Conservation (phyloP, 2,888 invertebrate genomes). For the Acheta domesticus region DNA sequence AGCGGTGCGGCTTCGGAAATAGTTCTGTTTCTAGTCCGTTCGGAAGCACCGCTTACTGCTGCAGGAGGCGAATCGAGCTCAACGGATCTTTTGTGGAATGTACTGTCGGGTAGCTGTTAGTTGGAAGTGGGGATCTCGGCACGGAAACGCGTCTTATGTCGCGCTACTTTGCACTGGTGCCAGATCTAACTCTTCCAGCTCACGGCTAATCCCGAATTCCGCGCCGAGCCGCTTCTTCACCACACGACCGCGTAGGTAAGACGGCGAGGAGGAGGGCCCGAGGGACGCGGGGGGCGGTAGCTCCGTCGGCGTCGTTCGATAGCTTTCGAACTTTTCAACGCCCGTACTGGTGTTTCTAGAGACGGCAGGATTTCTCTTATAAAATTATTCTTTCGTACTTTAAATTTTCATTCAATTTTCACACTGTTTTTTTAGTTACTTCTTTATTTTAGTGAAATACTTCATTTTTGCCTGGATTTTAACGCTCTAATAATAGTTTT, state of each 20-base stretch:
- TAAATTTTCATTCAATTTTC: too few relatives aligned
- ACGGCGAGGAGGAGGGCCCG: not conserved
- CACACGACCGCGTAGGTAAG: not conserved
- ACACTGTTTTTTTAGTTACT: too few relatives aligned
- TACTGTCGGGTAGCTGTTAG: constrained; percentile 46
- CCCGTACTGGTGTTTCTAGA: not conserved
- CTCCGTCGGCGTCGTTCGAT: too few relatives aligned
- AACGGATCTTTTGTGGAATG: not conserved
- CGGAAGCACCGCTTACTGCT: not conserved
- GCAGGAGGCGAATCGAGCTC: not conserved
- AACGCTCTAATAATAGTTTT: too few relatives aligned
- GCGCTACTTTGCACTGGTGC: constrained; percentile 47
- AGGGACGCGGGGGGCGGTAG: not conserved
- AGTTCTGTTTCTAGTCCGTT: not conserved
- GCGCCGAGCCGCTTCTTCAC: constrained; percentile 18
- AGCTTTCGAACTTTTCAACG: not conserved
- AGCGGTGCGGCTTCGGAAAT: constrained; percentile 9
- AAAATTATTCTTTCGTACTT: too few relatives aligned
- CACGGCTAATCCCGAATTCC: constrained; percentile 45
- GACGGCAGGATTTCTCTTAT: too few relatives aligned
- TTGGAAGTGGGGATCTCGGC: constrained; percentile 67
- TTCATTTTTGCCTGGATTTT: too few relatives aligned
- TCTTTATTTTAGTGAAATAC: too few relatives aligned
- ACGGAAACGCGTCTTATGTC: constrained; percentile 44
- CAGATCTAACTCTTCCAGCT: constrained; percentile 77